Conservation (phyloP, 2,888 invertebrate genomes). For the Ephialtes manifestator region DNA sequence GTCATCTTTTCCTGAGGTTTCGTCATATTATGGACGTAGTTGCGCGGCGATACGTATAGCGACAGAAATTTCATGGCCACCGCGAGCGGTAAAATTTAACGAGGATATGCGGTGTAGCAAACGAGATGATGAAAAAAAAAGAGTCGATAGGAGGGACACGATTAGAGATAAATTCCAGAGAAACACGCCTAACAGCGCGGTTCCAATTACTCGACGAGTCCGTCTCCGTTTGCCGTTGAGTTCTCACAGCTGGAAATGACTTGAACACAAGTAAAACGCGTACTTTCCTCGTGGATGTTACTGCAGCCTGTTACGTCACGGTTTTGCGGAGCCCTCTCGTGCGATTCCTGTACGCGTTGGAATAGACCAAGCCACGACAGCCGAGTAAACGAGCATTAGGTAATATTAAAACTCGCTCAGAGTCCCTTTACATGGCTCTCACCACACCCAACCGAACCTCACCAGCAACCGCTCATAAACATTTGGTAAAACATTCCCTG, state of each 20-base stretch:
- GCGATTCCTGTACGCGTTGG: constrained; percentile 54
- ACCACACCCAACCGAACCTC: constrained; percentile 44
- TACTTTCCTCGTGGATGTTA: constrained; percentile 68
- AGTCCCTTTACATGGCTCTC: constrained; percentile 39
- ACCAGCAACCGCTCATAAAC: constrained; percentile 59
- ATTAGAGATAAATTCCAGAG: constrained; percentile 73
- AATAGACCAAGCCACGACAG: constrained; percentile 20
- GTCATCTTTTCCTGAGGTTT: constrained; percentile 44
- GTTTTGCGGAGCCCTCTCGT: constrained; percentile 48
- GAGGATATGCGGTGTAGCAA: constrained; percentile 63
- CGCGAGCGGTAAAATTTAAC: constrained; percentile 74
- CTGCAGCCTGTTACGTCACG: constrained; percentile 48
- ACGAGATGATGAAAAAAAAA: constrained; percentile 42
- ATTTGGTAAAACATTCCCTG: constrained; percentile 63
- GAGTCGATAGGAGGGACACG: constrained; percentile 67
- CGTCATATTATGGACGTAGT: constrained; percentile 21
- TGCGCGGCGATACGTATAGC: constrained; percentile 14
- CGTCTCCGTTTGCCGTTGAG: constrained; percentile 52
- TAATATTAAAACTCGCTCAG: constrained; percentile 71
- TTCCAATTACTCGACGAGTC: constrained; percentile 76
- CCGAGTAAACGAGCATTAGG: constrained; percentile 71
- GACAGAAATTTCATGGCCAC: constrained; percentile 50
- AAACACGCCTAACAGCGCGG: constrained; percentile 61
- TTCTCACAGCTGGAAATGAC: constrained; percentile 10
- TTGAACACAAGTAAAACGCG: constrained; percentile 67